These are phyloP conservation scores for Drosophila ustulata DNA, from an alignment of 2,888 invertebrate species.

Conservation along the genomic window DNA sequence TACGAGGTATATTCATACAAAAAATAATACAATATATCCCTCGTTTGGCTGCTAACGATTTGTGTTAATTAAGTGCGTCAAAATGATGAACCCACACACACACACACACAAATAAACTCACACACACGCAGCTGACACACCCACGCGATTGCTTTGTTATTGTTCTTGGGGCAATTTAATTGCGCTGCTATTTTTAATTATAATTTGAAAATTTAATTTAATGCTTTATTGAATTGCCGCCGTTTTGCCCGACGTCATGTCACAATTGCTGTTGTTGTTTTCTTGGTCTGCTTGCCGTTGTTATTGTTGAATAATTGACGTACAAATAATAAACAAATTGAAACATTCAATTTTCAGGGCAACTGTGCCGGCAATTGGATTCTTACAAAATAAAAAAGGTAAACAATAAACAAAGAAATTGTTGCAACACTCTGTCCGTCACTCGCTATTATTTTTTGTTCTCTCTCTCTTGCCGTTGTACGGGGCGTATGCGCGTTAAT, in stretches of 20 bases:
- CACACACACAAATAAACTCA: constrained; percentile 6
- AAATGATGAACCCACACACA: constrained; percentile 22
- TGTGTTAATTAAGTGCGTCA: constrained; percentile 68
- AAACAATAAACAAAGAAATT: constrained; percentile 40
- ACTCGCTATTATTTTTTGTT: not conserved
- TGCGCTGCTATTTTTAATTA: constrained; percentile 63
- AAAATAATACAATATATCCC: not conserved
- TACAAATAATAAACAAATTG: constrained; percentile 61
- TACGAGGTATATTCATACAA: not conserved
- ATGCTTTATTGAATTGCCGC: constrained; percentile 42
- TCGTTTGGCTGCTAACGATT: constrained; percentile 36
- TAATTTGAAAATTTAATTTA: constrained; percentile 56
- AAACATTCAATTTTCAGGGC: constrained; percentile 45
- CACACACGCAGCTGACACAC: not conserved
- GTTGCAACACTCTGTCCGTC: constrained; percentile 12
- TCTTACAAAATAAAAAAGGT: constrained; percentile 8
- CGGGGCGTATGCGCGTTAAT: constrained; percentile 50
- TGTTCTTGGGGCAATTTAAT: constrained; percentile 57
- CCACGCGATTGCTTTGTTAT: constrained; percentile 1
- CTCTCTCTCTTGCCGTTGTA: constrained; percentile 16
- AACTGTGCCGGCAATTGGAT: constrained; percentile 4
- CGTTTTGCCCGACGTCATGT: not conserved
- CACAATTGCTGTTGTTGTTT: not conserved
- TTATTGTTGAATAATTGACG: constrained; percentile 49
- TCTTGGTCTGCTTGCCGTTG: not conserved